Conservation (phyloP, 2,113 vertebrate species). For the Myotis lucifugus region DNA sequence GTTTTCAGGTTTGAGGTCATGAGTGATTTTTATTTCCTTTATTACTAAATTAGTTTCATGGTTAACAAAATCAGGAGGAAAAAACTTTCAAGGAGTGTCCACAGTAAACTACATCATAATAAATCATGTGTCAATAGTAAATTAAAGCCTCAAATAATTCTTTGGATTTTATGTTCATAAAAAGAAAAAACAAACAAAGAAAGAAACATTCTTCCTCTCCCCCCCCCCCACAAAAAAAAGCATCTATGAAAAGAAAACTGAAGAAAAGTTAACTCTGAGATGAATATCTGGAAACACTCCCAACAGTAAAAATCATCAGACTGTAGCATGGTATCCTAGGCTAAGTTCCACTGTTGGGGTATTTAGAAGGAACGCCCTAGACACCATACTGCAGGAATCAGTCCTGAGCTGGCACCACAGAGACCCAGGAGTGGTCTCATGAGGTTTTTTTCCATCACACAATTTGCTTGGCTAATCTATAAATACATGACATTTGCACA, state of each 20-base stretch:
- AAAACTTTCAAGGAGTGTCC: constrained; percentile 26
- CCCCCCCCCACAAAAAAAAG: constrained; percentile 31
- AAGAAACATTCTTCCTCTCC: constrained; percentile 25
- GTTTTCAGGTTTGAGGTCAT: constrained; percentile 55
- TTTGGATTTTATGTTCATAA: constrained; percentile 47
- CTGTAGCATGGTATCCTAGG: constrained; percentile 63
- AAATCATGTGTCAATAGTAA: constrained; percentile 26
- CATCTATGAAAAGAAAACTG: constrained; percentile 51
- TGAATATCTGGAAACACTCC: constrained; percentile 70
- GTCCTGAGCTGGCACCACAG: constrained; percentile 40
- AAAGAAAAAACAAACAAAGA: background rate
- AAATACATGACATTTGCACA: constrained; percentile 73
- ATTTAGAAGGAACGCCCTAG: constrained; percentile 63
- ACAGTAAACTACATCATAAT: constrained; percentile 43
- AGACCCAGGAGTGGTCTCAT: constrained; percentile 51
- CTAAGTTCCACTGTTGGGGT: constrained; percentile 51
- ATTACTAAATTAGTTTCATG: constrained; percentile 50
- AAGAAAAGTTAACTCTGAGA: constrained; percentile 55
- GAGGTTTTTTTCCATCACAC: constrained; percentile 67
- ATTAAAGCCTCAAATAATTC: constrained; percentile 53
- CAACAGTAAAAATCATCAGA: constrained; percentile 73
- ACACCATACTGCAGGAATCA: constrained; percentile 55
- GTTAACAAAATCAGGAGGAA: constrained; percentile 48
- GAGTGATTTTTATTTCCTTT: constrained; percentile 60
- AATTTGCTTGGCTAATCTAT: constrained; percentile 66